These are phyloP conservation scores for Acanthurus leucopareius DNA, from an alignment of 2,797 vertebrate genomes.

Conservation along the genomic window DNA sequence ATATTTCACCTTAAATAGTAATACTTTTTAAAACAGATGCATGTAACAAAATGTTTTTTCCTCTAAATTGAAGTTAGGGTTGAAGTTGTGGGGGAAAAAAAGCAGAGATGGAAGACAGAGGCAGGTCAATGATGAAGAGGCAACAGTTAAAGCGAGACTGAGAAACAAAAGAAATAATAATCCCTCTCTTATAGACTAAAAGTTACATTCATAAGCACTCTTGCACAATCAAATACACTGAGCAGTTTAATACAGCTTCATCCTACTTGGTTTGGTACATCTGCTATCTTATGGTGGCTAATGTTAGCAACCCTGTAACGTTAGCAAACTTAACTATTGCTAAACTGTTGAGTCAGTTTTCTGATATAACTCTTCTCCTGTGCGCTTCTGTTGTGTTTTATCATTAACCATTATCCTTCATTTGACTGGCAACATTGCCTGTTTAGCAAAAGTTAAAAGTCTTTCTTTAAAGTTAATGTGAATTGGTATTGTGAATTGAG, in stretches of 20 bases:
- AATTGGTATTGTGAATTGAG: too few relatives aligned
- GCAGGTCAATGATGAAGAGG: background rate
- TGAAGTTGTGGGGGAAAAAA: background rate
- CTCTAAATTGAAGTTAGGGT: background rate
- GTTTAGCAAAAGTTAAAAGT: background rate
- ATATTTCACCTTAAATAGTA: conserved; percentile 2
- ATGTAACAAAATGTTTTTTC: background rate
- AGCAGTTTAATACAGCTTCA: background rate
- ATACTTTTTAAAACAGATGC: background rate
- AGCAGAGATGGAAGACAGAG: background rate
- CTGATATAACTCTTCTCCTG: background rate
- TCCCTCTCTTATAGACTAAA: conserved; percentile 9
- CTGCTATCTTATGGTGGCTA: background rate
- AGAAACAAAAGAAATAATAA: background rate
- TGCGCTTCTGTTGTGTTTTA: background rate
- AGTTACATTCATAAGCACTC: background rate
- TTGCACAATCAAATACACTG: background rate
- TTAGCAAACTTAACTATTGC: background rate
- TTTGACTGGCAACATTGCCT: background rate
- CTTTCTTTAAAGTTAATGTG: background rate
- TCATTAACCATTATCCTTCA: background rate
- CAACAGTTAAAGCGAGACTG: background rate
- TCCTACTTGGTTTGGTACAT: background rate
- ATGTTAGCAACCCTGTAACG: background rate
- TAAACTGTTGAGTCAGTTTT: background rate